These are phyloP conservation scores for Ypsolopha sequella DNA, from an alignment of 2,888 invertebrate species.

Conservation along the genomic window DNA sequence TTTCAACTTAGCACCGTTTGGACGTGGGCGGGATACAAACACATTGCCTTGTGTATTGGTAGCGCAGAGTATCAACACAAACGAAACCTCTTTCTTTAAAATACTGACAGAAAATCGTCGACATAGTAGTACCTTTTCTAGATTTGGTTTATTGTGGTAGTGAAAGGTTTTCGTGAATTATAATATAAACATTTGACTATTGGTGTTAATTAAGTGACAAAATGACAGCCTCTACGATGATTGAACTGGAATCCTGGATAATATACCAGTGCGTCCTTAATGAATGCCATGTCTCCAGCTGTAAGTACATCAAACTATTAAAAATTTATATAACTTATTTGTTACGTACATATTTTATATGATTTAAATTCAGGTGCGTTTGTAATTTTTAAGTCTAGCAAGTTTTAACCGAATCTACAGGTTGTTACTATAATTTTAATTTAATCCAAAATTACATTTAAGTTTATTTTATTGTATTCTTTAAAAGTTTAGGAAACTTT, in stretches of 20 bases:
- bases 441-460: no score
- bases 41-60: background rate
- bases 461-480: slow-evolving; percentile 3
- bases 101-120: background rate
- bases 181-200: background rate
- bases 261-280: slow-evolving; percentile 77
- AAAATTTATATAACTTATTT: no score
- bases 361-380: no score
- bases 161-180: background rate
- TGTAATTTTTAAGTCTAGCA: no score
- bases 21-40: background rate
- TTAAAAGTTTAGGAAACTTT: no score
- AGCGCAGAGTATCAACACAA: background rate
- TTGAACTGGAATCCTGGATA: slow-evolving; percentile 78
- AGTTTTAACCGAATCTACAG: no score
- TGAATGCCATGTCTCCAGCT: slow-evolving; percentile 75
- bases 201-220: slow-evolving; percentile 20
- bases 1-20: background rate
- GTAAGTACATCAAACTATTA: slow-evolving; percentile 55
- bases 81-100: background rate
- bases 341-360: no score
- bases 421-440: background rate
- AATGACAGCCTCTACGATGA: slow-evolving; percentile 70
- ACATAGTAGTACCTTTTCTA: background rate
- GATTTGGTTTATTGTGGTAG: background rate